Base-by-base conservation (phyloP, 1,140 invertebrate genomes). In the Ylistrum balloti region DNA sequence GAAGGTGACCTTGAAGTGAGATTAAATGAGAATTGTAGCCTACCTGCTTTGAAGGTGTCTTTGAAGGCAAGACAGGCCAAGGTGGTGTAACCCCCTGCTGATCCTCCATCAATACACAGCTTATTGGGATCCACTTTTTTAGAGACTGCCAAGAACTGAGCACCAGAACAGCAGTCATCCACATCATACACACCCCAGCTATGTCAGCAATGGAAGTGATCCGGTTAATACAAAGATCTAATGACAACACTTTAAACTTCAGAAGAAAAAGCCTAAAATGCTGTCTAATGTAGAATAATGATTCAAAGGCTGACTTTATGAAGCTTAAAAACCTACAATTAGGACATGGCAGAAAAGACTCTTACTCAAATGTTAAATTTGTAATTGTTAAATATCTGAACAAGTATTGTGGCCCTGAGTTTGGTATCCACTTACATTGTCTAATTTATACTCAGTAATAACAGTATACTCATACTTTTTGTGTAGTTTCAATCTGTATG, bases 21-120 rank as follows among this genome's bases (percentile, higher is more conserved):
- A 7, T 7, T 38, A 38, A 7, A 22, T 87, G 15, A 0, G 86
- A 17, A 9, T 15, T 9, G n/a, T 33, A 34, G 32, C 56, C 41
- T 90, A 96, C 95, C 95, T 90, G 94, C 95, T 93, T 95, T 95
- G 91, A 96, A 96, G 28, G 93, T 93, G 89, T 95, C 89, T 74
- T 91, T 94, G 85, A 96, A 96, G 32, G 95, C 94, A 15, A 96
- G 90, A 87, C 95, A 95, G 33, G 95, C 94, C 13, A 96, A 90
- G 22, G 96, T 96, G 33, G 96, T 95, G 89, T 96, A 96, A 20
- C 96, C 96, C n/a, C 96, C 96, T 86, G 96, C 96, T 11, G 96
- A 96, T 48, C 95, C 94, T 17, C 96, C 96, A 92, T 95, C 96
- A 90, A 96, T 96, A 92, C 95, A 96, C 33, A 96, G 90, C 86